Conservation (phyloP, 2,797 vertebrate genomes). For the Smutsia gigantea region DNA sequence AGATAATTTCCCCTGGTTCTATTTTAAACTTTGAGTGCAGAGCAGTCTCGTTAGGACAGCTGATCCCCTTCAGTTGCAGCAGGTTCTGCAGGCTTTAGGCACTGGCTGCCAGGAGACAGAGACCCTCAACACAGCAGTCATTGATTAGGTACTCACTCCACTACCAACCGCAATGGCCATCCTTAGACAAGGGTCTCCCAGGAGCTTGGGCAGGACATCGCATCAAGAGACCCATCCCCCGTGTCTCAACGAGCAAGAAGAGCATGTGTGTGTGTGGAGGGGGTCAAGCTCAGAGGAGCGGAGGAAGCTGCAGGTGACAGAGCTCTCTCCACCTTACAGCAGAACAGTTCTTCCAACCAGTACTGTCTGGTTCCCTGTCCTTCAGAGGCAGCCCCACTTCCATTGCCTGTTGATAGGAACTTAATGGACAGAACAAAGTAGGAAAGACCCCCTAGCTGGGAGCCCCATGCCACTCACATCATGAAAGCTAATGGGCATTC, state of each 20-base stretch:
- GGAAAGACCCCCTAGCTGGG: rapidly evolving
- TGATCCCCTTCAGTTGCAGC: background rate
- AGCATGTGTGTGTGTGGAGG: rapidly evolving
- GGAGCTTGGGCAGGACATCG: background rate
- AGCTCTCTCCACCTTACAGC: background rate
- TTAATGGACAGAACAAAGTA: background rate
- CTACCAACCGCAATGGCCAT: background rate
- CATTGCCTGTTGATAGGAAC: background rate
- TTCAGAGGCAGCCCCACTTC: background rate
- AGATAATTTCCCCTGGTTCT: background rate
- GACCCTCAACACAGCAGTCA: background rate
- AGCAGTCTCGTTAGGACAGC: background rate
- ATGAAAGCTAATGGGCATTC: rapidly evolving
- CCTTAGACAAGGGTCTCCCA: background rate
- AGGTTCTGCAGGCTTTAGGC: background rate
- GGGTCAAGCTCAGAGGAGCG: background rate
- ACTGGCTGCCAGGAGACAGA: background rate
- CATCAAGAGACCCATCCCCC: background rate
- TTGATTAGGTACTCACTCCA: background rate
- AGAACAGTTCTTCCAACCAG: background rate
- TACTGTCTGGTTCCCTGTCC: background rate
- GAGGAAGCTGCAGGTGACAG: background rate
- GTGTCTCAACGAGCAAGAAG: background rate
- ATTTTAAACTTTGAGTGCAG: background rate
- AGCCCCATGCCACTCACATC: rapidly evolving